These are phyloP conservation scores for Sapajus apella DNA, from an alignment of 2,113 vertebrate species.

Conservation along the genomic window DNA sequence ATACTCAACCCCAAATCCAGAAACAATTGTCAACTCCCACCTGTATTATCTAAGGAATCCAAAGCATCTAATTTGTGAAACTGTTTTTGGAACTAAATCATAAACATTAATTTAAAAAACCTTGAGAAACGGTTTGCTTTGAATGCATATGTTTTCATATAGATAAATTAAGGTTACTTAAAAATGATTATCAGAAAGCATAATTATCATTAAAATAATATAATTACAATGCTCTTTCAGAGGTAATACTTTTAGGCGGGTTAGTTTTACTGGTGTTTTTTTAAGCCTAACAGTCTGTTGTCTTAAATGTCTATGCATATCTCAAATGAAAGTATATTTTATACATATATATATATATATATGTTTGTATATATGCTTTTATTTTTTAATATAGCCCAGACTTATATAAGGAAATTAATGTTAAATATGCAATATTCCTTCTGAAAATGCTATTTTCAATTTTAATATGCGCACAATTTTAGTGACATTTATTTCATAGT, in stretches of 20 bases:
- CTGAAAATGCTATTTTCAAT: slow-evolving; percentile 22
- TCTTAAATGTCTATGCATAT: background rate
- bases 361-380: too few species aligned
- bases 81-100: background rate
- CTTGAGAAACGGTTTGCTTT: background rate
- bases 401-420: background rate
- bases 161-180: background rate
- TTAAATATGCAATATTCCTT: background rate
- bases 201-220: background rate
- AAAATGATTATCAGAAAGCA: background rate
- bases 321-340: background rate
- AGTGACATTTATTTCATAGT: background rate
- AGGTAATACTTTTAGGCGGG: background rate
- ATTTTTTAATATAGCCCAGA: background rate
- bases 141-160: background rate
- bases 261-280: background rate
- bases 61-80: background rate
- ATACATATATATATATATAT: too few species aligned
- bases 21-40: background rate
- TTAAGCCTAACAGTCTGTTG: background rate
- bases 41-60: background rate
- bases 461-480: background rate
- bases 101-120: background rate
- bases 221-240: background rate
- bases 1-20: background rate